These are phyloP conservation scores for Nycticryphes semicollaris DNA, from an alignment of 2,113 vertebrate species.

Conservation along the genomic window DNA sequence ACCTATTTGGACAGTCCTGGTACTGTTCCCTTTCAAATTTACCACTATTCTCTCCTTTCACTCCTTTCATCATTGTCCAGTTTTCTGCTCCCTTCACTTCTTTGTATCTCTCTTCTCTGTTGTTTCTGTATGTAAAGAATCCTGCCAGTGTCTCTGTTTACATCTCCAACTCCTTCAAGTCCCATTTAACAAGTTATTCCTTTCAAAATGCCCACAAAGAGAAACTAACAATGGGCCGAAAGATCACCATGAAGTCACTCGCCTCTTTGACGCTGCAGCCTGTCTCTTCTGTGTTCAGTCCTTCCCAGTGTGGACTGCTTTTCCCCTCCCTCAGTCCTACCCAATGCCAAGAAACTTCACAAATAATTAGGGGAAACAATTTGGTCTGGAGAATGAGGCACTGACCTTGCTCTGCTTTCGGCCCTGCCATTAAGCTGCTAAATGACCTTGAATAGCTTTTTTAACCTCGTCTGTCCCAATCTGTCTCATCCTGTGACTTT, in stretches of 20 bases:
- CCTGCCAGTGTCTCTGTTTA: not conserved
- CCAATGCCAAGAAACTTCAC: not conserved
- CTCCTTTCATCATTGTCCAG: not conserved
- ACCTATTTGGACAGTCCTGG: not conserved
- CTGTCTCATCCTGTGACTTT: slow-evolving; percentile 14
- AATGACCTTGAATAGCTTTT: slow-evolving; percentile 42
- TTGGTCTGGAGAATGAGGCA: not conserved
- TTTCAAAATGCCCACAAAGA: not conserved
- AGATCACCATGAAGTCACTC: not conserved
- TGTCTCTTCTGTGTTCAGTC: not conserved
- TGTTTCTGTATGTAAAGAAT: not conserved
- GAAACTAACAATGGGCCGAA: not conserved
- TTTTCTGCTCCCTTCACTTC: not conserved
- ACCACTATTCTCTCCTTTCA: not conserved
- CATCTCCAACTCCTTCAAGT: not conserved
- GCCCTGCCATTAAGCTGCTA: slow-evolving; percentile 10
- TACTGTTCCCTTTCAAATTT: not conserved
- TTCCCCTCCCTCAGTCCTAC: not conserved
- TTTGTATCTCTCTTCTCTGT: not conserved
- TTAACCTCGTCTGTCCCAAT: not conserved
- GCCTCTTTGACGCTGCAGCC: not conserved
- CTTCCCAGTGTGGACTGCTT: not conserved
- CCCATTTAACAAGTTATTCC: not conserved
- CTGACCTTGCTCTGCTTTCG: not conserved
- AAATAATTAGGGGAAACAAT: not conserved